Conservation (phyloP, 2,113 vertebrate species). For the Hystrix cristata region DNA sequence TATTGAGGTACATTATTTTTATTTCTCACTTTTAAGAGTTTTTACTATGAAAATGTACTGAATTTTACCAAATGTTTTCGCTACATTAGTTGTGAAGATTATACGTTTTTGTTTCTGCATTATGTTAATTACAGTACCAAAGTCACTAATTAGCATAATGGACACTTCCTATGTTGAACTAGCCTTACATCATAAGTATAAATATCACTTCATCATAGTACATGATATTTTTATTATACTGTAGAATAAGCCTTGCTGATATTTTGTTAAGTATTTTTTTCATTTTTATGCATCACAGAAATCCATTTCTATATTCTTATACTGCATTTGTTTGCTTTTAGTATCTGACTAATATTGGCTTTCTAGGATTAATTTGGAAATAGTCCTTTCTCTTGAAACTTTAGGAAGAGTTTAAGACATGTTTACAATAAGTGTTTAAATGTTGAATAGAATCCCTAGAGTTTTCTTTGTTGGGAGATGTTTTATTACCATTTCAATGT, state of each 20-base stretch:
- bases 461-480: background rate
- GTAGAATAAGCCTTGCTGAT: background rate
- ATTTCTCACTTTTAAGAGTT: background rate
- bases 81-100: background rate
- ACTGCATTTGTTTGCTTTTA: background rate
- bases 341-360: background rate
- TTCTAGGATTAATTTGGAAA: background rate
- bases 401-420: background rate
- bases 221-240: background rate
- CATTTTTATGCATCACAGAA: fast-evolving
- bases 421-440: background rate
- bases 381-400: background rate
- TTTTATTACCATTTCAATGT: too few relatives aligned
- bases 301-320: background rate
- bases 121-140: background rate
- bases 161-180: too few relatives aligned
- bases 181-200: background rate
- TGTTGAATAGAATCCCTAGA: background rate
- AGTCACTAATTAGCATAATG: background rate
- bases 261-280: background rate
- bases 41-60: background rate
- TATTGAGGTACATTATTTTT: background rate
- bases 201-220: background rate
- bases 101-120: background rate
- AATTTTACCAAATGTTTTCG: background rate